Evolutionary conservation across 2,113 vertebrate species (phyloP).

Genomic region (Mionectes macconnelli): DNA sequence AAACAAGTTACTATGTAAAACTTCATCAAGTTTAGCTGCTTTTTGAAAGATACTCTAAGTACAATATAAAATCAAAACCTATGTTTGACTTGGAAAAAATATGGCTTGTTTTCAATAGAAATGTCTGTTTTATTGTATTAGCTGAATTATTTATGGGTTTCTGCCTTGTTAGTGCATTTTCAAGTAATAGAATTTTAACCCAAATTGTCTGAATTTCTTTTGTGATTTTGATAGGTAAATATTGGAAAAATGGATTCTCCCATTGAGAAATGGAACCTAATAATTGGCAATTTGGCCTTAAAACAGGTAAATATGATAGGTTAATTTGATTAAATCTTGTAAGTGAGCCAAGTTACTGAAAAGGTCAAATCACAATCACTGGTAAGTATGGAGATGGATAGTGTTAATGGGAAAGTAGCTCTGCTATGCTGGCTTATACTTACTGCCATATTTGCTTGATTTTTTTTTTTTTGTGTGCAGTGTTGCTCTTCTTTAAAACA

Average conservation of each 20-base stretch:
- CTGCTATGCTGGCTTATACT: neutral
- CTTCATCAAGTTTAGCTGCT: neutral
- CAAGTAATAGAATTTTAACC: neutral
- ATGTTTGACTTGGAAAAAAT: neutral
- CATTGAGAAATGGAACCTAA: slow-evolving; percentile 97
- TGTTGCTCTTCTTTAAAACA: neutral
- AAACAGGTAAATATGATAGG: slow-evolving; percentile 83
- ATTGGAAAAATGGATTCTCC: slow-evolving; percentile 98
- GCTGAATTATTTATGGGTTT: neutral
- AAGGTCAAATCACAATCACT: neutral
- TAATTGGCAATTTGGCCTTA: slow-evolving; percentile 95
- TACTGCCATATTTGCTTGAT: neutral
- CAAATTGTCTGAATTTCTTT: neutral
- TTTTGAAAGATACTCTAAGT: neutral
- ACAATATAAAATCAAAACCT: neutral
- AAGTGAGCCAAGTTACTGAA: neutral
- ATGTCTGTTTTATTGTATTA: neutral
- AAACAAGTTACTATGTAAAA: neutral
- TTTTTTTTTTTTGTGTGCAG: neutral
- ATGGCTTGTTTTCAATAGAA: neutral
- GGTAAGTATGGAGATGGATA: neutral
- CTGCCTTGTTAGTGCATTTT: neutral
- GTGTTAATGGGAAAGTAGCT: neutral
- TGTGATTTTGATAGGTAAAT: slow-evolving; percentile 84
- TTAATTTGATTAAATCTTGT: neutral